Evolutionary conservation across 2,113 vertebrate species (phyloP).

Genomic region (Calyptommatus sinebrachiatus): DNA sequence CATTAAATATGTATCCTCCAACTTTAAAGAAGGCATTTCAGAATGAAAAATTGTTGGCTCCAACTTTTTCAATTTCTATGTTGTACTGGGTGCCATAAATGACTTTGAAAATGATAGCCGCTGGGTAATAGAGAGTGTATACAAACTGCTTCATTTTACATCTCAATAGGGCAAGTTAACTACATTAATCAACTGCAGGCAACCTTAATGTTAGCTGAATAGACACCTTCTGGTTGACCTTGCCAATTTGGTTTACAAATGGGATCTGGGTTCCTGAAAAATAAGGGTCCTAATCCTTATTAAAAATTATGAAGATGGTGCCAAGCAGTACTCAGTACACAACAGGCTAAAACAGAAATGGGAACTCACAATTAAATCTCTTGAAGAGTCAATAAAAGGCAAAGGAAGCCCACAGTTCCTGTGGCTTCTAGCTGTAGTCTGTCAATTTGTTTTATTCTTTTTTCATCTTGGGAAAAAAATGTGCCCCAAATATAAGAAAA

Average conservation of each 20-base stretch:
- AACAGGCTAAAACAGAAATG: neutral
- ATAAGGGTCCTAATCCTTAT: conserved; percentile 6
- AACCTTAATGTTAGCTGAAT: conserved; percentile 27
- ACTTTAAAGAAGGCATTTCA: conserved; percentile 51
- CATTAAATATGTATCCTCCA: conserved; percentile 56
- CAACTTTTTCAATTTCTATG: conserved; percentile 52
- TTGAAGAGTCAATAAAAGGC: conserved; percentile 17
- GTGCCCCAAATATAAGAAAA: conserved; percentile 30
- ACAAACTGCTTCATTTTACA: conserved; percentile 62
- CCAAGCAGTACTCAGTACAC: neutral
- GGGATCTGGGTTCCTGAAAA: conserved; percentile 18
- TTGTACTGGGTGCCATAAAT: conserved; percentile 51
- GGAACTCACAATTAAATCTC: conserved; percentile 5
- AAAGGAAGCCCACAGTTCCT: conserved; percentile 11
- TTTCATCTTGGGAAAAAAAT: conserved; percentile 24
- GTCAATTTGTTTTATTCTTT: conserved; percentile 16
- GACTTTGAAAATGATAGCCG: conserved; percentile 53
- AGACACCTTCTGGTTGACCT: conserved; percentile 33
- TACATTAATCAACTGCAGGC: conserved; percentile 48
- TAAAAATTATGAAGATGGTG: conserved; percentile 9
- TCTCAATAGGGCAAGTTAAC: conserved; percentile 41
- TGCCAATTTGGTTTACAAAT: conserved; percentile 36
- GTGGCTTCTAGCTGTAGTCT: neutral
- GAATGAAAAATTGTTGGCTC: conserved; percentile 55
- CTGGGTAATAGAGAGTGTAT: conserved; percentile 49